Percentiles rank a stretch among this genome's conserved stretches.
These are phyloP conservation scores for Seladonia tumulorum DNA, from an alignment of 2,888 invertebrate genomes.

Conservation along the genomic window DNA sequence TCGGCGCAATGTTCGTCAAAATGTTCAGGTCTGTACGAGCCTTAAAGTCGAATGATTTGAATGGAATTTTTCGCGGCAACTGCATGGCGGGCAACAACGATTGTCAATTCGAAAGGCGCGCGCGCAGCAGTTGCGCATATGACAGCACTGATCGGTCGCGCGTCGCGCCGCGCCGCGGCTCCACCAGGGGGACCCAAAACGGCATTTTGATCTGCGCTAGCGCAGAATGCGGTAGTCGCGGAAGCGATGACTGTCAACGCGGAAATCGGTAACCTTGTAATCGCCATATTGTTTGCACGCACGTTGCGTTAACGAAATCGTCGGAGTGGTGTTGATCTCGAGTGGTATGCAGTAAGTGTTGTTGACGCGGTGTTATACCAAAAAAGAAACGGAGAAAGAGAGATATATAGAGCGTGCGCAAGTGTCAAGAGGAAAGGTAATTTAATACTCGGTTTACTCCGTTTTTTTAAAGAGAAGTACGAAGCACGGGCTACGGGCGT, in stretches of 20 bases:
- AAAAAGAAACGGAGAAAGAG: constrained; percentile 35
- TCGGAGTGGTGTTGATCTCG: constrained; percentile 60
- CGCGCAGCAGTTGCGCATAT: not conserved
- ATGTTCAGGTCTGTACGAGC: too few relatives aligned
- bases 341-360: constrained; percentile 46
- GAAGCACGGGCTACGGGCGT: not conserved
- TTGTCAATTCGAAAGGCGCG: not conserved
- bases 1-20: too few relatives aligned
- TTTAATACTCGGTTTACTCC: constrained; percentile 25
- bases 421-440: constrained; percentile 64
- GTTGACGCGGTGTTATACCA: constrained; percentile 19
- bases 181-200: constrained; percentile 22
- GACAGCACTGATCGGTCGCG: constrained; percentile 23
- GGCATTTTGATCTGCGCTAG: constrained; percentile 74
- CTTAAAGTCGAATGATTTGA: not conserved
- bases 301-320: constrained; percentile 70
- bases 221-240: constrained; percentile 72
- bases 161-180: not conserved
- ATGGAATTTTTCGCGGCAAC: constrained; percentile 3
- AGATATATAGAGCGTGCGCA: not conserved
- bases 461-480: not conserved
- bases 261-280: constrained; percentile 76
- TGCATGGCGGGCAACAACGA: not conserved
- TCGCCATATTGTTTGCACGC: constrained; percentile 80
- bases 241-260: constrained; percentile 78